Base-by-base conservation (phyloP, 1,140 invertebrate species). In the Vanessa atalanta region DNA sequence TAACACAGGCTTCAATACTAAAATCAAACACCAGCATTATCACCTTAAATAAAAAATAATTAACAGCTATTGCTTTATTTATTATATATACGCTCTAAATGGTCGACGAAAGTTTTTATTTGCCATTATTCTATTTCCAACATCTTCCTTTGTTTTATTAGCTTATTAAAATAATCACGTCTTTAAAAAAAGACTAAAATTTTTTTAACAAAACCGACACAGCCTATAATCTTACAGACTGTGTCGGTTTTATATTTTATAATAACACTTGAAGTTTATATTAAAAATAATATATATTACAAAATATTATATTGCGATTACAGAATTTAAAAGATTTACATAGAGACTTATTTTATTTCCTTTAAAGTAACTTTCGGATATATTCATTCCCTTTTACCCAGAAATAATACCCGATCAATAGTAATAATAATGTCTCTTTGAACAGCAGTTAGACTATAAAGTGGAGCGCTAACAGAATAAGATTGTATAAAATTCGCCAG, bases 401-500 rank as follows among this genome's bases (percentile, higher is more conserved):
- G 57, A 37, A 61, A 61, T 61, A 61, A 61, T 37, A 37, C 57
- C 57, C 57, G 57, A 61, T 61, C 57, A 61, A 61, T 61, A 61
- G 57, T 61, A 61, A 70, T 55, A 73, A 75, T 60, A 63, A 67
- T 69, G 68, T 72, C 76, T 65, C 72, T 75, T 77, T 80, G 75
- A 76, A 70, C 64, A 37, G 77, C 72, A 81, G 47, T 70, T 57
- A 63, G 55, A 57, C 68, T 70, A 70, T 70, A 61, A 79, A 79
- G 77, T 70, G 47, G 72, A 68, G 65, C 57, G 67, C 75, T 60
- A 70, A 73, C 73, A 70, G 78, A 79, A 81, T 80, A 82, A 79
- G 79, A 82, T 79, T 79, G 78, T 80, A 85, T 85, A 80, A 83
- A 83, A 82, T 72, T 81, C 76, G 55, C 50, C 75, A 69, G 79